Percentiles rank a stretch among this genome's conserved stretches.
These are phyloP conservation scores for Malacoctenus gilli DNA, from an alignment of 2,797 vertebrate genomes.

Conservation along the genomic window DNA sequence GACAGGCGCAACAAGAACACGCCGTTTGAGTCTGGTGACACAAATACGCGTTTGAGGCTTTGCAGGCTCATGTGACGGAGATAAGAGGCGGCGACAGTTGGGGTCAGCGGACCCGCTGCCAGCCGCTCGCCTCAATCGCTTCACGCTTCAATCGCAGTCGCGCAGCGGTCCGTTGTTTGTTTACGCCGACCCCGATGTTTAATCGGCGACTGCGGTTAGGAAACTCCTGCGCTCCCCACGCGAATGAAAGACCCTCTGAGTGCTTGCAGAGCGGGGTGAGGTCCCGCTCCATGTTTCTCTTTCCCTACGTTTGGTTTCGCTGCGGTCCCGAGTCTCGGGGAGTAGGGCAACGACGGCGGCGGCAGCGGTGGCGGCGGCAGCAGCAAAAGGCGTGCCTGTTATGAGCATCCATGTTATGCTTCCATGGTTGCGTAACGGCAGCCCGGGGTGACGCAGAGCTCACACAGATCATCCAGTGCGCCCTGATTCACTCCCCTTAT, in stretches of 20 bases:
- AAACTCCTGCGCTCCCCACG: neutral
- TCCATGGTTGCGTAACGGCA: constrained; percentile 48
- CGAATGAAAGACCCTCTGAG: constrained; percentile 7
- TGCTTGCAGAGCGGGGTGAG: constrained; percentile 6
- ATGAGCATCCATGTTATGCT: constrained; percentile 50
- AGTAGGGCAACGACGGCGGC: constrained; percentile 23
- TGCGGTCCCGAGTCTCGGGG: constrained; percentile 12
- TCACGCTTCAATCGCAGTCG: too few relatives aligned
- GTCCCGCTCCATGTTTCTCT: constrained; percentile 10
- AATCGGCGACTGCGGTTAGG: too few relatives aligned
- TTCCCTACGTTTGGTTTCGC: constrained; percentile 1
- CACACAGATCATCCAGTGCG: too few relatives aligned
- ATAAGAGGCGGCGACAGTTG: constrained; percentile 8
- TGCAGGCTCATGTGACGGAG: constrained; percentile 20
- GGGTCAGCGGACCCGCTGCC: neutral
- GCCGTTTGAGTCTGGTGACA: constrained; percentile 1
- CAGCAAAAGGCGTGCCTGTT: constrained; percentile 34
- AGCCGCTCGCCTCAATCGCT: neutral
- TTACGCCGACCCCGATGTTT: too few relatives aligned
- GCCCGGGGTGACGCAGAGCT: constrained; percentile 34
- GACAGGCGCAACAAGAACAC: neutral
- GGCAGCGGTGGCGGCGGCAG: neutral
- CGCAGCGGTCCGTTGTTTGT: too few relatives aligned
- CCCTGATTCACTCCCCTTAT: constrained; percentile 11
- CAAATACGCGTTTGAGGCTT: constrained; percentile 15